A percentile compares a stretch with the other conserved stretches of the same genome.
Conservation (phyloP, 2,113 vertebrate species). For the Lophochroa leadbeateri region DNA sequence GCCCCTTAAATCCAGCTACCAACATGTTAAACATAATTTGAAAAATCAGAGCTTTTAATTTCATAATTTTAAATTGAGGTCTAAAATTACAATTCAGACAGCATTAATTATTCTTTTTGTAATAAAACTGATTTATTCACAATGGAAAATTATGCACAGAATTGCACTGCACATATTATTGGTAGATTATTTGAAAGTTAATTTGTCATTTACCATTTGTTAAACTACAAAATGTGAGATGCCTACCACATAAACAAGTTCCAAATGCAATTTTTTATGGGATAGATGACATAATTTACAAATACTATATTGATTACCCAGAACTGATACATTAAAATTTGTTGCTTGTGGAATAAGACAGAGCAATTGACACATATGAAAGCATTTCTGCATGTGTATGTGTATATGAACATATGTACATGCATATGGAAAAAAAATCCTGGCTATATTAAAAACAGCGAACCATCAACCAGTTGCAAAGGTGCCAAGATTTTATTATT, state of each 20-base stretch:
- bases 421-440: not conserved
- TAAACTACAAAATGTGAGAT: not conserved
- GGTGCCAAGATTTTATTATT: not conserved
- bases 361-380: not conserved
- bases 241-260: not conserved
- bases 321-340: not conserved
- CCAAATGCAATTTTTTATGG: not conserved
- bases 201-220: not conserved
- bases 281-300: not conserved
- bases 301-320: not conserved
- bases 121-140: not conserved
- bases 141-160: not conserved
- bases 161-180: not conserved
- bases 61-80: not conserved
- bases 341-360: not conserved
- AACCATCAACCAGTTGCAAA: not conserved
- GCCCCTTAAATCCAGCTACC: not conserved
- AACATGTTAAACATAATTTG: not conserved
- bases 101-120: conserved; percentile 9
- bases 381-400: not conserved
- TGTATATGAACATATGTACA: not conserved
- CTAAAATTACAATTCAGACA: conserved; percentile 7
- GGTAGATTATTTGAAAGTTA: not conserved
- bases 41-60: not conserved
- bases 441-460: not conserved